phyloP scores from a whole-genome alignment of 2,888 invertebrate species.

The Polia nebulosa region DNA sequence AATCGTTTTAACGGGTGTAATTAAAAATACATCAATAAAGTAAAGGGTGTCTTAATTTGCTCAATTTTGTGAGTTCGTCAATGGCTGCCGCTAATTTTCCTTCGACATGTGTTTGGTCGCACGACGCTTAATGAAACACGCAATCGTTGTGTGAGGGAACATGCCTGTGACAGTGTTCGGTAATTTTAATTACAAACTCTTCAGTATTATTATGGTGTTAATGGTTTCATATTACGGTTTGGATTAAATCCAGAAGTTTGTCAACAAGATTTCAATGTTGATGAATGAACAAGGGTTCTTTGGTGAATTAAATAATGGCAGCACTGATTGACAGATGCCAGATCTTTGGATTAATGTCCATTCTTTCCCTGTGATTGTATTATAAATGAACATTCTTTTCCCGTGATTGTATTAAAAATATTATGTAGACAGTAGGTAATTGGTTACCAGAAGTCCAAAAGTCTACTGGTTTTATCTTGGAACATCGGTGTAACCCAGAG shows the following conservation, averaged over 20 bases:
- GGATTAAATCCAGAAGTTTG: slow-evolving; percentile 2
- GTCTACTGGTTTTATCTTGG: too few species aligned
- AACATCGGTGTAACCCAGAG: too few species aligned
- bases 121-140: slow-evolving; percentile 72
- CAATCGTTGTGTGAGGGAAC: slow-evolving; percentile 51
- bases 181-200: slow-evolving; percentile 57
- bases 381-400: too few species aligned
- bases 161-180: slow-evolving; percentile 36
- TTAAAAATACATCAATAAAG: slow-evolving; percentile 75
- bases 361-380: not conserved
- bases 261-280: not conserved
- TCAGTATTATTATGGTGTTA: slow-evolving; percentile 38
- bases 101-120: slow-evolving; percentile 73
- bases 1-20: slow-evolving; percentile 65
- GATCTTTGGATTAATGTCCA: not conserved
- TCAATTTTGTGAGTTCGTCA: slow-evolving; percentile 73
- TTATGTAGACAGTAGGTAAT: not conserved
- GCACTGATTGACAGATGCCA: not conserved
- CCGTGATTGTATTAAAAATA: not conserved
- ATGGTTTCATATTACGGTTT: slow-evolving; percentile 34
- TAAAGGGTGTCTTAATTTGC: slow-evolving; percentile 74
- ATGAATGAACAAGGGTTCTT: not conserved
- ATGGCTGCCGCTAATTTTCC: slow-evolving; percentile 73
- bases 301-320: not conserved
- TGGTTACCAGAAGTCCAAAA: too few species aligned